Percentiles rank a stretch among this genome's conserved stretches.
Conservation (phyloP, 2,797 vertebrate genomes). For the Neopelma chrysocephalum region DNA sequence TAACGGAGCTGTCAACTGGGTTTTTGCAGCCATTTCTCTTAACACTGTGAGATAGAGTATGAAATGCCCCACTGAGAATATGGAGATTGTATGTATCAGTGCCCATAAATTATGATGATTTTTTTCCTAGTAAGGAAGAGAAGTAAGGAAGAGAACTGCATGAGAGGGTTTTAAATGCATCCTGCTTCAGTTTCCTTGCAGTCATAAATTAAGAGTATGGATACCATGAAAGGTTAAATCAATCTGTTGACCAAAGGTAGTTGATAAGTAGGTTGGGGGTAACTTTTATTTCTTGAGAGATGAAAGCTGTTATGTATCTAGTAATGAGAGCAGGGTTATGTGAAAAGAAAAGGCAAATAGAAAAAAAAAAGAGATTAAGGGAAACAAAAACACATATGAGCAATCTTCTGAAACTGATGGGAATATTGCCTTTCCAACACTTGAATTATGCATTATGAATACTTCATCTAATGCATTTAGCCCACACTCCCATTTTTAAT, state of each 20-base stretch:
- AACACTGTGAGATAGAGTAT: not conserved
- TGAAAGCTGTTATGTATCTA: not conserved
- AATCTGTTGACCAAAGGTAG: not conserved
- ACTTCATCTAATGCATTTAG: not conserved
- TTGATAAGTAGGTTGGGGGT: not conserved
- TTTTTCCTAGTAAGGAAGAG: not conserved
- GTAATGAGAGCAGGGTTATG: not conserved
- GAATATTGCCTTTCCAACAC: not conserved
- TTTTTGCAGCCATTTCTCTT: not conserved
- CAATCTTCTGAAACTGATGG: not conserved
- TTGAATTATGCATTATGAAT: slow-evolving; percentile 25
- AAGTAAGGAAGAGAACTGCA: not conserved
- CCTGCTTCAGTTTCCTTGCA: not conserved
- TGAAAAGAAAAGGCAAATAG: not conserved
- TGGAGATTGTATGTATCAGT: not conserved
- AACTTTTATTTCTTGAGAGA: not conserved
- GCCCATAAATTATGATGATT: not conserved
- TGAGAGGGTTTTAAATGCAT: not conserved
- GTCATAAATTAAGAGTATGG: not conserved
- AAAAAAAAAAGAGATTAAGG: not conserved
- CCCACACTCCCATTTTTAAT: not conserved
- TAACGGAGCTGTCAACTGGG: not conserved
- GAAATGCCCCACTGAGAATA: not conserved
- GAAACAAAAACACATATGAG: not conserved
- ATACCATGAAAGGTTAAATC: not conserved